Percentiles rank a stretch among this genome's conserved stretches.
Evolutionary conservation across 1,140 invertebrate genomes (phyloP).

Genomic region (Drosophila nannoptera): DNA sequence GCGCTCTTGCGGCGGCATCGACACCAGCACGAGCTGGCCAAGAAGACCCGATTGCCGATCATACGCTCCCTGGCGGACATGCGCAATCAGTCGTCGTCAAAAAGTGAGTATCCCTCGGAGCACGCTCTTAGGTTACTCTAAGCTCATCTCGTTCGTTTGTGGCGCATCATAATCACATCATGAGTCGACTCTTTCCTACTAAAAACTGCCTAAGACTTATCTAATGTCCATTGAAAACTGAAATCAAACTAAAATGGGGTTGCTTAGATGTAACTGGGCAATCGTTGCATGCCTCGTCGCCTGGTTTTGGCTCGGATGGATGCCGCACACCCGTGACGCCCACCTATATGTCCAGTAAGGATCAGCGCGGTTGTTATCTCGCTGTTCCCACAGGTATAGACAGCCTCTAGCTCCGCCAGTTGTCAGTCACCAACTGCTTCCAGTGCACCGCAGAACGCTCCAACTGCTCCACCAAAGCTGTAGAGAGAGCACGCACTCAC

Average conservation of each 20-base stretch:
- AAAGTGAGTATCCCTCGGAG: constrained; percentile 87
- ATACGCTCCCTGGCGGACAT: constrained; percentile 98
- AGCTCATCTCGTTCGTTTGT: constrained; percentile 62
- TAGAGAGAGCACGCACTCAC: constrained; percentile 31
- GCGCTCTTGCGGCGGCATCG: constrained; percentile 93
- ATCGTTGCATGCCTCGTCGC: constrained; percentile 58
- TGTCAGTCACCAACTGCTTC: constrained; percentile 18
- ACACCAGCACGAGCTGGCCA: constrained; percentile 93
- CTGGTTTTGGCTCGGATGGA: constrained; percentile 62
- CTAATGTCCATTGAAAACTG: constrained; percentile 24
- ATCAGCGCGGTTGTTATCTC: constrained; percentile 87
- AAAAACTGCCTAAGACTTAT: constrained; percentile 56
- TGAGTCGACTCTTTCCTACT: constrained; percentile 53
- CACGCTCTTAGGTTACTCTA: constrained; percentile 18
- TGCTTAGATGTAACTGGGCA: constrained; percentile 66
- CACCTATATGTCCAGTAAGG: constrained; percentile 82
- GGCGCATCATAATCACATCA: constrained; percentile 46
- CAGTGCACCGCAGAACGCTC: constrained; percentile 37
- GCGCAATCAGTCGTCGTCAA: constrained; percentile 95
- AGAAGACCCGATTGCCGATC: constrained; percentile 93
- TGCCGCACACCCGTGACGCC: constrained; percentile 80
- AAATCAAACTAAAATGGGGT: constrained; percentile 6
- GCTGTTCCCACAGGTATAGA: constrained; percentile 84
- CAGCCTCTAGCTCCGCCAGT: constrained; percentile 14
- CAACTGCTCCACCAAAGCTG: constrained; percentile 19